Conservation (phyloP, 2,113 vertebrate species). For the Athene cunicularia region DNA sequence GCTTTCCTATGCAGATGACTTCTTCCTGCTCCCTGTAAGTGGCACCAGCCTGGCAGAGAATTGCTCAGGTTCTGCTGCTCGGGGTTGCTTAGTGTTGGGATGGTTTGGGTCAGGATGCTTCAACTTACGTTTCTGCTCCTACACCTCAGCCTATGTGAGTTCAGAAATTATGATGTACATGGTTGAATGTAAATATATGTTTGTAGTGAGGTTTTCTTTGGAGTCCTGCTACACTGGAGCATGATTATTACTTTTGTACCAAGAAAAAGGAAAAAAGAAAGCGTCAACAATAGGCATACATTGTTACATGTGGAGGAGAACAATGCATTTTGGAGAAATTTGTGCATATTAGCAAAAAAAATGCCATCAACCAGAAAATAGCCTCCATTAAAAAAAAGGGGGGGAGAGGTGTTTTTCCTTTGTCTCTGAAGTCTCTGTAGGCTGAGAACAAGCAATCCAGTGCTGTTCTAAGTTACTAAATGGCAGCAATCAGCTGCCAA, state of each 20-base stretch:
- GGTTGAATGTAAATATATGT: not conserved
- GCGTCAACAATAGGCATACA: not conserved
- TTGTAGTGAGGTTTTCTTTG: not conserved
- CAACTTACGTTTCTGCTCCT: not conserved
- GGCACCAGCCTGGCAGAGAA: not conserved
- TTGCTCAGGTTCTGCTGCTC: not conserved
- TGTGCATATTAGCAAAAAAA: conserved; percentile 3
- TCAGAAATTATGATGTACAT: not conserved
- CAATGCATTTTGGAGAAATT: not conserved
- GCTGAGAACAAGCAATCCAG: not conserved
- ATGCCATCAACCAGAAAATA: not conserved
- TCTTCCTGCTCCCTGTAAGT: not conserved
- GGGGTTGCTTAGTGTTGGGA: not conserved
- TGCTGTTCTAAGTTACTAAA: not conserved
- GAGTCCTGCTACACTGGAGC: not conserved
- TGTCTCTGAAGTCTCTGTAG: not conserved
- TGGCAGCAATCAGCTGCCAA: not conserved
- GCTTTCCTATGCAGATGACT: not conserved
- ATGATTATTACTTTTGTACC: not conserved
- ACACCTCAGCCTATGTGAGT: not conserved
- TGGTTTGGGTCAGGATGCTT: not conserved
- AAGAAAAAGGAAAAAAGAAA: not conserved
- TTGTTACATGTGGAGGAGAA: not conserved
- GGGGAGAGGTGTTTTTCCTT: not conserved
- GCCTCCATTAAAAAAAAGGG: not conserved